A percentile compares a stretch with the other conserved stretches of the same genome.
Evolutionary conservation across 2,113 vertebrate species (phyloP).

Genomic region (Tachysurus vachellii): DNA sequence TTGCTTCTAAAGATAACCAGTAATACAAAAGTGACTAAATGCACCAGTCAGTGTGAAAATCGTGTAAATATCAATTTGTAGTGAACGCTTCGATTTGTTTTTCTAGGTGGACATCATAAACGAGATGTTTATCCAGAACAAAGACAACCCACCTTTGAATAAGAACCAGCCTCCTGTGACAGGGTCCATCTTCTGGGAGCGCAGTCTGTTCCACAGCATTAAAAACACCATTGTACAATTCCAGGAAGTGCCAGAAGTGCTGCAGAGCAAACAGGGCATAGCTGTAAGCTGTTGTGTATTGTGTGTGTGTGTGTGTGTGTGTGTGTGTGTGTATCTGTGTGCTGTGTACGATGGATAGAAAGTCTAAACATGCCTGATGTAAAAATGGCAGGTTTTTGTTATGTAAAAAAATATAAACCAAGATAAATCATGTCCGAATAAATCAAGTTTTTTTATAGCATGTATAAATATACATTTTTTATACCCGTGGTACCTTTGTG

Average conservation of each 20-base stretch:
- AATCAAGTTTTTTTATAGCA: too few species aligned
- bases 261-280: constrained; percentile 72
- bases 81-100: neutral
- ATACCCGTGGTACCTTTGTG: neutral
- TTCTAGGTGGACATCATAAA: constrained; percentile 79
- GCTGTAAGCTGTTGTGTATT: constrained; percentile 63
- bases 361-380: too few species aligned
- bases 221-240: constrained; percentile 81
- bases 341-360: neutral
- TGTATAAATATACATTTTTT: too few species aligned
- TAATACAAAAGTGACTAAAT: too few species aligned
- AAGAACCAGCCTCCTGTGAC: constrained; percentile 84
- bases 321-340: neutral
- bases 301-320: neutral
- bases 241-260: constrained; percentile 76
- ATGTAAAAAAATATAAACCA: too few species aligned
- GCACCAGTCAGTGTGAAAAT: too few species aligned
- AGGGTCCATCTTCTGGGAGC: constrained; percentile 87
- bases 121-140: constrained; percentile 76
- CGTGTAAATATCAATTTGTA: too few species aligned
- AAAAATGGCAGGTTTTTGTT: too few species aligned
- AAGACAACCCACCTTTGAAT: constrained; percentile 76
- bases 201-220: constrained; percentile 78
- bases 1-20: too few species aligned
- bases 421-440: too few species aligned